These are phyloP conservation scores for Eptesicus fuscus DNA, from an alignment of 2,113 vertebrate species.

Conservation along the genomic window DNA sequence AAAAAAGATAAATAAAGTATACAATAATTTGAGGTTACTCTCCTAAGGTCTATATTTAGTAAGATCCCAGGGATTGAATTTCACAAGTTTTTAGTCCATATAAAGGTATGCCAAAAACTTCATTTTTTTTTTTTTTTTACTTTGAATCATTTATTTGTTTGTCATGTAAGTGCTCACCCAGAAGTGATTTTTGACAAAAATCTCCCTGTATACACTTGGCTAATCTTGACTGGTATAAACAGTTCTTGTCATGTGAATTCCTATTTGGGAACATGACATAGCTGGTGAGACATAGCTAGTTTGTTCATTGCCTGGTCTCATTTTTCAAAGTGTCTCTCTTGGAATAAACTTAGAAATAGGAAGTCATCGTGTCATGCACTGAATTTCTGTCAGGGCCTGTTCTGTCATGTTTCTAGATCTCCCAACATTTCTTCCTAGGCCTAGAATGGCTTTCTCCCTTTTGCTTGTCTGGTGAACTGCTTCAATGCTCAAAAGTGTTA, in stretches of 20 bases:
- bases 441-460: neutral
- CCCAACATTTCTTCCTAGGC: neutral
- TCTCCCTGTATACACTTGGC: neutral
- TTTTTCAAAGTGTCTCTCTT: neutral
- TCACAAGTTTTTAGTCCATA: neutral
- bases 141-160: neutral
- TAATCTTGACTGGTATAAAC: constrained; percentile 17
- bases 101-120: neutral
- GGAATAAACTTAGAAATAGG: neutral
- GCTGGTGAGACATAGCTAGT: neutral
- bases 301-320: neutral
- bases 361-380: neutral
- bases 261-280: neutral
- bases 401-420: neutral
- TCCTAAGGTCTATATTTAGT: neutral
- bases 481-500: neutral
- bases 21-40: neutral
- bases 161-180: neutral
- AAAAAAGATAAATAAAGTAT: neutral
- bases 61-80: neutral
- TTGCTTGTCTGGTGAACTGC: neutral
- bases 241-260: neutral
- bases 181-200: constrained; percentile 27
- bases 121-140: neutral
- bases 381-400: neutral